Conservation (phyloP, 2,888 invertebrate species). For the Nemapogon koenigi region DNA sequence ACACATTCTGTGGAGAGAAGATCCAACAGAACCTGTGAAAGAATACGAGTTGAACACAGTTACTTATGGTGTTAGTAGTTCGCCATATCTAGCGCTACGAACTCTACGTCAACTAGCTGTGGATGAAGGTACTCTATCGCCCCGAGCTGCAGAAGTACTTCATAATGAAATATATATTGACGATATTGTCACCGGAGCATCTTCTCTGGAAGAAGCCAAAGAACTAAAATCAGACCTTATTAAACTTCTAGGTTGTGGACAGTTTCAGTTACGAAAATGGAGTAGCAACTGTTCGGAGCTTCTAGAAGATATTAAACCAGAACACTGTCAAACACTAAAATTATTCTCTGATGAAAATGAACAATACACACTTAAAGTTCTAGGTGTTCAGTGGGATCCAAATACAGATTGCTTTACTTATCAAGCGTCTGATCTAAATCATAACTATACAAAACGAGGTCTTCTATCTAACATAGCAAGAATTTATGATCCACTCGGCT, state of each 20-base stretch:
- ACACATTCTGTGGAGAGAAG: slow-evolving; percentile 8
- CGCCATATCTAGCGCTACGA: slow-evolving; percentile 8
- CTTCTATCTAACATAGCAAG: slow-evolving; percentile 10
- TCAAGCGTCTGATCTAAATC: no score
- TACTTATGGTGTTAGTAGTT: no score
- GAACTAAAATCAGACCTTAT: not conserved
- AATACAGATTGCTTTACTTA: no score
- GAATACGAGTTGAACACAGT: slow-evolving; percentile 9
- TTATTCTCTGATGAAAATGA: not conserved
- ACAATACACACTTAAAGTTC: slow-evolving; percentile 2
- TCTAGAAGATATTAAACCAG: slow-evolving; percentile 2
- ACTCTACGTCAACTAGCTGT: slow-evolving; percentile 8
- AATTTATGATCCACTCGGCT: no score
- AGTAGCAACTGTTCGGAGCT: slow-evolving; percentile 6
- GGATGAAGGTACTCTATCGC: not conserved
- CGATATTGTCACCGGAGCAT: slow-evolving; percentile 1
- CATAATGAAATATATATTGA: slow-evolving; percentile 5
- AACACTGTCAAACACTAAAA: slow-evolving; percentile 3
- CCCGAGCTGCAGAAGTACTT: slow-evolving; percentile 1
- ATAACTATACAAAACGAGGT: no score
- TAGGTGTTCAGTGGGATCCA: no score
- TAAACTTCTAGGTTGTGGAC: not conserved
- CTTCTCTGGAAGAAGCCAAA: slow-evolving; percentile 1
- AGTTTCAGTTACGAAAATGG: slow-evolving; percentile 11
- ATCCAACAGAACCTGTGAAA: not conserved